These are phyloP conservation scores for Penaeus indicus DNA, from an alignment of 1,140 invertebrate genomes.

Conservation along the genomic window DNA sequence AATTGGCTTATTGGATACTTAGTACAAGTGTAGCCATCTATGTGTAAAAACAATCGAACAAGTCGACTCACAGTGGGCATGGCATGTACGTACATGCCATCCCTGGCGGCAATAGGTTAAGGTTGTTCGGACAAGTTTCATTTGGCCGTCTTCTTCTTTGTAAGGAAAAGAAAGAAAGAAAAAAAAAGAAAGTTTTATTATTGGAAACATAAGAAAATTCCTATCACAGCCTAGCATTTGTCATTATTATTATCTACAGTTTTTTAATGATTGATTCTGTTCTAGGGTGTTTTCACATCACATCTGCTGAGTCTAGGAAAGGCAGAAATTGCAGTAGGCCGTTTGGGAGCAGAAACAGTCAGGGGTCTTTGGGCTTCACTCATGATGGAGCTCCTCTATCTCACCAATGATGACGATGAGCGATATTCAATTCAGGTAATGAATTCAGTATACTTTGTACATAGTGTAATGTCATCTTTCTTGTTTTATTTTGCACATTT, in stretches of 20 bases:
- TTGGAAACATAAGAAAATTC: not conserved
- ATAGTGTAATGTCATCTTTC: not conserved
- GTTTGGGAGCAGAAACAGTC: constrained; percentile 71
- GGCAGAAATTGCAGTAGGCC: constrained; percentile 70
- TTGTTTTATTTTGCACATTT: not conserved
- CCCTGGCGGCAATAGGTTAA: no score
- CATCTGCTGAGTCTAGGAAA: constrained; percentile 71
- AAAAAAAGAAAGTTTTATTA: not conserved
- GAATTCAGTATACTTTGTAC: not conserved
- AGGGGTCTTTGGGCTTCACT: constrained; percentile 74
- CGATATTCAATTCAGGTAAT: constrained; percentile 73
- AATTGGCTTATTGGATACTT: no score
- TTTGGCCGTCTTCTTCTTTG: no score
- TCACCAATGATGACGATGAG: constrained; percentile 76
- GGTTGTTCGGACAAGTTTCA: no score
- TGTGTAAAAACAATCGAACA: no score
- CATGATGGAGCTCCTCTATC: constrained; percentile 73
- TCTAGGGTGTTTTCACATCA: constrained; percentile 69
- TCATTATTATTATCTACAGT: constrained; percentile 67
- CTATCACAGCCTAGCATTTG: no score
- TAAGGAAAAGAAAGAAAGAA: no score
- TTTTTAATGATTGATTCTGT: constrained; percentile 64
- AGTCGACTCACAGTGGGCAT: no score
- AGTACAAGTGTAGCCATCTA: no score
- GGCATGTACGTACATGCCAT: no score